A percentile compares a stretch with the other conserved stretches of the same genome.
Evolutionary conservation across 1,140 invertebrate species (phyloP).

Genomic region (Venustaconcha ellipsiformis): DNA sequence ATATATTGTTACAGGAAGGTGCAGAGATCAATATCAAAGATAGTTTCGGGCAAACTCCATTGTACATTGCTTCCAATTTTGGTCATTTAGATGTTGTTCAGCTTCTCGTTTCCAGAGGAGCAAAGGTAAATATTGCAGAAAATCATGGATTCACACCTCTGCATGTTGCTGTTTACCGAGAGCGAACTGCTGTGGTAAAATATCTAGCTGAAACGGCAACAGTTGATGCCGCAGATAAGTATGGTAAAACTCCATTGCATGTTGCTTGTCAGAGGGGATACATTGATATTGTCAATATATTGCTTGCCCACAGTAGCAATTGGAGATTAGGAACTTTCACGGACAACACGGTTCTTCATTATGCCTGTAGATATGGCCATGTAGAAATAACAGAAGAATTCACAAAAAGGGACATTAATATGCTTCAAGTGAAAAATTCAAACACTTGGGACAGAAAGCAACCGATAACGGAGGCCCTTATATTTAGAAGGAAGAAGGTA

Average conservation of each 20-base stretch:
- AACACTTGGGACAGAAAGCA: too few species aligned
- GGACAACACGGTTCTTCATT: too few species aligned
- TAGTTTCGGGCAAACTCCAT: constrained; percentile 21
- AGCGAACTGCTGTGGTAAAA: not conserved
- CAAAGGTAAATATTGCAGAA: constrained; percentile 6
- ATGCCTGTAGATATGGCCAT: too few species aligned
- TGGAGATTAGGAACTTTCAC: too few species aligned
- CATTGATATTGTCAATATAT: constrained; percentile 1
- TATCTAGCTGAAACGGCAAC: not conserved
- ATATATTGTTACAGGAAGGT: constrained; percentile 1
- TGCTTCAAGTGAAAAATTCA: too few species aligned
- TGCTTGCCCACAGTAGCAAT: not conserved
- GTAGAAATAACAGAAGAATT: too few species aligned
- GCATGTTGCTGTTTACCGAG: constrained; percentile 17
- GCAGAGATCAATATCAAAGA: constrained; percentile 20
- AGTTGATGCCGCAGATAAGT: constrained; percentile 18
- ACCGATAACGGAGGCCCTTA: too few species aligned
- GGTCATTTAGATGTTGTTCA: not conserved
- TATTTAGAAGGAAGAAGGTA: too few species aligned
- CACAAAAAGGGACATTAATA: too few species aligned
- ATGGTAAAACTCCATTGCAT: constrained; percentile 24
- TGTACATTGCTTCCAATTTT: constrained; percentile 4
- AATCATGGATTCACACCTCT: constrained; percentile 31
- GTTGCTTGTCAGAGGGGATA: constrained; percentile 26
- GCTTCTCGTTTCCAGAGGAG: not conserved